Percentiles rank a stretch among this genome's conserved stretches.
phyloP scores from a whole-genome alignment of 2,888 invertebrate genomes.

The Phorcus lineatus region DNA sequence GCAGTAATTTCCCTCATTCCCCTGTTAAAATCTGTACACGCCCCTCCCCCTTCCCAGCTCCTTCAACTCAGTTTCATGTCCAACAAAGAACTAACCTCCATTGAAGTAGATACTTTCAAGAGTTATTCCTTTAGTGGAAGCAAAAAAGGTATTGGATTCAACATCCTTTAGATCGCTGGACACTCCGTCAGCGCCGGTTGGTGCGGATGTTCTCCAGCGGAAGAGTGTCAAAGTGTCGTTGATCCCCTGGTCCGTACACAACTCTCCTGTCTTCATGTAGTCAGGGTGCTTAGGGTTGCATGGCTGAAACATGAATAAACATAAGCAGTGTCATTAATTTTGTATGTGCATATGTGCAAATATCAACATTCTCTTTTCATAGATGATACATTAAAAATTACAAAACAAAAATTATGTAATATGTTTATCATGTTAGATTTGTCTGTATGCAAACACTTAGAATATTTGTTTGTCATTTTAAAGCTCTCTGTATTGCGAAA shows the following conservation, averaged over 20 bases:
- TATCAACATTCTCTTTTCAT: too few relatives aligned
- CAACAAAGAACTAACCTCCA: slow-evolving; percentile 56
- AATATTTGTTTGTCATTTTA: too few relatives aligned
- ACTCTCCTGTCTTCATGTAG: slow-evolving; percentile 60
- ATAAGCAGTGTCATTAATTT: background rate
- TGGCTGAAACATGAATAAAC: slow-evolving; percentile 55
- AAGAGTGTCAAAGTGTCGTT: slow-evolving; percentile 72
- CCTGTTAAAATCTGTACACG: too few relatives aligned
- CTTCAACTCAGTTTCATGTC: too few relatives aligned
- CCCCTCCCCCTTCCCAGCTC: too few relatives aligned
- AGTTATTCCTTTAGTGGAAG: slow-evolving; percentile 68
- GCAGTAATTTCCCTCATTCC: too few relatives aligned
- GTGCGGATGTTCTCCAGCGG: slow-evolving; percentile 73
- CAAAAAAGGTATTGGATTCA: slow-evolving; percentile 72
- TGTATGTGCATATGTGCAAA: too few relatives aligned
- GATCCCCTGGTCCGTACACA: slow-evolving; percentile 71
- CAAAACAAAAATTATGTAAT: too few relatives aligned
- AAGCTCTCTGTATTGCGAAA: too few relatives aligned
- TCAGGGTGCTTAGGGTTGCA: slow-evolving; percentile 74
- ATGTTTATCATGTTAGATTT: too few relatives aligned
- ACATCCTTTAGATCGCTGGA: slow-evolving; percentile 68
- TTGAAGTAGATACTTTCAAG: slow-evolving; percentile 75
- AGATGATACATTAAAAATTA: too few relatives aligned
- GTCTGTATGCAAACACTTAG: too few relatives aligned
- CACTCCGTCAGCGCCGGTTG: slow-evolving; percentile 64